phyloP scores from a whole-genome alignment of 1,140 invertebrate species.

The Myzus persicae region DNA sequence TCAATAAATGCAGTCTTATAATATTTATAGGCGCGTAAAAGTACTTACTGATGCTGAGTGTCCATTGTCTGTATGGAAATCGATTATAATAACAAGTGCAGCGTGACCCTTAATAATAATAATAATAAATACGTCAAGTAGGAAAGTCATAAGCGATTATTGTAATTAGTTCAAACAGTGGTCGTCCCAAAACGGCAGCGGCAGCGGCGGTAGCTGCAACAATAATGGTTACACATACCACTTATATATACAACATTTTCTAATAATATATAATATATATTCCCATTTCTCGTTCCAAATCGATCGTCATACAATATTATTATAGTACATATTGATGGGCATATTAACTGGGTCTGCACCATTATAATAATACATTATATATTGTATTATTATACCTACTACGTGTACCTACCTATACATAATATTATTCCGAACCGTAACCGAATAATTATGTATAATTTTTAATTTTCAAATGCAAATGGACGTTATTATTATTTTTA shows the following conservation, averaged over 20 bases:
- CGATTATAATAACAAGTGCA: neutral
- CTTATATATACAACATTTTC: neutral
- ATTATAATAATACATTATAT: neutral
- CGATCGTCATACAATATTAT: conserved; percentile 13
- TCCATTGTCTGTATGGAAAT: conserved; percentile 23
- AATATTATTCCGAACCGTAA: conserved; percentile 9
- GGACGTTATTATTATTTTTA: conserved; percentile 22
- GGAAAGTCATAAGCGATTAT: neutral
- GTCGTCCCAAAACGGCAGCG: neutral
- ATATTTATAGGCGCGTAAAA: conserved; percentile 17
- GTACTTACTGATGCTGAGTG: neutral
- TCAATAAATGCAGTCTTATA: neutral
- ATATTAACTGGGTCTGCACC: neutral
- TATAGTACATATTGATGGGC: neutral
- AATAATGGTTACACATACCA: neutral
- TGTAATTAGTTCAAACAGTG: conserved; percentile 23
- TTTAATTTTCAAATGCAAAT: conserved; percentile 54
- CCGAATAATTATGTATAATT: conserved; percentile 37
- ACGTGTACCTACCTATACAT: neutral
- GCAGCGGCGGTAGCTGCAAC: neutral
- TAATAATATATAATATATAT: conserved; percentile 23
- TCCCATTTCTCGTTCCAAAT: neutral
- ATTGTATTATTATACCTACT: conserved; percentile 8
- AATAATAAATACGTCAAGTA: conserved; percentile 8
- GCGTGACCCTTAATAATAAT: neutral